Percentiles rank a stretch among this genome's conserved stretches.
phyloP scores from a whole-genome alignment of 2,113 vertebrate genomes.

The Psilopogon haemacephalus region DNA sequence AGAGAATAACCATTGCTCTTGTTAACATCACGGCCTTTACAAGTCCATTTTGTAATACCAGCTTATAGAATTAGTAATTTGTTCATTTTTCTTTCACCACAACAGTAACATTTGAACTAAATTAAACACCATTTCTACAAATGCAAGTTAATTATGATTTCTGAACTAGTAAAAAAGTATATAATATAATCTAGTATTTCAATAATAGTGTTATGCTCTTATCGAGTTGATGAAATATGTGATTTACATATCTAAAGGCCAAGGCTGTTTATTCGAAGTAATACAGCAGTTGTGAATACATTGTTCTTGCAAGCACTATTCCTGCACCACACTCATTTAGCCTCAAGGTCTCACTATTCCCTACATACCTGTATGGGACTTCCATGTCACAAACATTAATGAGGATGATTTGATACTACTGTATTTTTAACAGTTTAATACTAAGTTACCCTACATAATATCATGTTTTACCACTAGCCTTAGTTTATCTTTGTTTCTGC shows the following conservation, averaged over 20 bases:
- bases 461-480: background rate
- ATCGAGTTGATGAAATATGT: background rate
- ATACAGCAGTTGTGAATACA: accelerated
- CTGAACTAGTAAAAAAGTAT: background rate
- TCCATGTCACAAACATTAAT: background rate
- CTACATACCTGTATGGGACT: background rate
- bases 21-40: background rate
- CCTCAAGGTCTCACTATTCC: background rate
- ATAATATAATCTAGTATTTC: background rate
- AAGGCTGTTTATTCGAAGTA: background rate
- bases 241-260: background rate
- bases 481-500: background rate
- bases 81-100: background rate
- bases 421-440: background rate
- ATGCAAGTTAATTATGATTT: background rate
- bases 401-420: accelerated
- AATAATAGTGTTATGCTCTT: background rate
- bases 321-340: background rate
- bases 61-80: background rate
- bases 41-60: accelerated
- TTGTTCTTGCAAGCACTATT: background rate
- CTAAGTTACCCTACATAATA: background rate
- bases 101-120: background rate
- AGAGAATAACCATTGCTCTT: background rate
- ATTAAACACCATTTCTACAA: background rate